Percentiles rank a stretch among this genome's conserved stretches.
phyloP scores from a whole-genome alignment of 2,888 invertebrate genomes.

The Caradrina clavipalpis region DNA sequence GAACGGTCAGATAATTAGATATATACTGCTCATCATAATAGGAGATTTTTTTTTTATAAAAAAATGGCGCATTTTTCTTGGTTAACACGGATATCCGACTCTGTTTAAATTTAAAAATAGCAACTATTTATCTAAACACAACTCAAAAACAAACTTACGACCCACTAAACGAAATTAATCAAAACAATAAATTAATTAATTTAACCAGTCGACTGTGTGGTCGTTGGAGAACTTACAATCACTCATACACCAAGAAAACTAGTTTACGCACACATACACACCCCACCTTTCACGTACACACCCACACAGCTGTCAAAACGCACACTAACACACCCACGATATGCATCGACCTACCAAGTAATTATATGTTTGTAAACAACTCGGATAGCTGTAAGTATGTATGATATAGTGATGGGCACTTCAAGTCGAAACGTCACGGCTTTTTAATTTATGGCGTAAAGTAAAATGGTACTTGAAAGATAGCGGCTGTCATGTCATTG shows the following conservation, averaged over 20 bases:
- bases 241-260: slow-evolving; percentile 81
- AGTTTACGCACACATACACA: slow-evolving; percentile 74
- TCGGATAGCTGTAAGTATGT: slow-evolving; percentile 65
- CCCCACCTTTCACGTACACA: slow-evolving; percentile 9
- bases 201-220: slow-evolving; percentile 78
- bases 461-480: slow-evolving; percentile 26
- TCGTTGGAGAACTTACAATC: slow-evolving; percentile 74
- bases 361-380: slow-evolving; percentile 90
- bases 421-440: slow-evolving; percentile 55
- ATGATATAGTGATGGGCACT: slow-evolving; percentile 72
- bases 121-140: background rate
- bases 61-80: too few relatives aligned
- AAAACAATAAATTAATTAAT: slow-evolving; percentile 75
- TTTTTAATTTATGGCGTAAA: slow-evolving; percentile 42
- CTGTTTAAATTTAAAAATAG: background rate
- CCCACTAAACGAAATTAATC: slow-evolving; percentile 20
- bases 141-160: slow-evolving; percentile 7
- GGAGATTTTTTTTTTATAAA: too few relatives aligned
- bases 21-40: too few relatives aligned
- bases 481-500: slow-evolving; percentile 42
- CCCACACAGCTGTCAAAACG: slow-evolving; percentile 57
- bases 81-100: too few relatives aligned
- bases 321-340: slow-evolving; percentile 78
- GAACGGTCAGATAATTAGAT: too few relatives aligned
- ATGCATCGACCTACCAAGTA: slow-evolving; percentile 90